Evolutionary conservation across 2,888 invertebrate species (phyloP), one percentile per base, ranked within the genome.

Genomic region (Pammene fasciana): DNA sequence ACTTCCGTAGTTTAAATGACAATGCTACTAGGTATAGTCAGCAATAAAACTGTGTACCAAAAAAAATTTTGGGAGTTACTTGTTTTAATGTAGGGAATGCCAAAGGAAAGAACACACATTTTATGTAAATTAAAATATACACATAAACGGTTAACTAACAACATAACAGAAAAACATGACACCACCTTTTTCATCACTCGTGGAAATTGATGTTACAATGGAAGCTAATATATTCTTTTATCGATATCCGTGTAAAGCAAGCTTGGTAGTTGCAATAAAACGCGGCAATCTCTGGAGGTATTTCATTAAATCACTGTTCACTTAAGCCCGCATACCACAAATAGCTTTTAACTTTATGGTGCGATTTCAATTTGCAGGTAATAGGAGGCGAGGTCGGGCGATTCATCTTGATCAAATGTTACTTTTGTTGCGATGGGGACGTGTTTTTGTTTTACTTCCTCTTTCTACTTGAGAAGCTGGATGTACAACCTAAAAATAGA

Each of bases 261-360:
- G 48, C 8, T 54, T 14, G 52, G 61, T 62, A 68, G 68, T 68
- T 61, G 26, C 57, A 68, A 71, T 67, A 68, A 71, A 74, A 74
- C 67, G 66, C 38, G 65, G 56, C 54, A 26, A 52, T 50, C 56
- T 71, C 70, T 72, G 65, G 59, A 75, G 75, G 74, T 79, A 79
- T 81, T 84, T 81, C 77, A 82, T 82, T 82, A 81, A 75, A 82
- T 80, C 78, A 78, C 74, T 80, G 76, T 79, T 79, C 76, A 79
- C 76, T 77, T 79, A 75, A 75, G 72, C 75, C 64, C 54, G 70
- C 72, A 78, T 76, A 73, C 74, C 72, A 68, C 72, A 75, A 78
- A 81, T 77, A 70, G 76, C 75, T 79, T 77, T 74, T 71, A 73
- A 70, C 71, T 60, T 72, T 74, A 73, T 61, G 61, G 61, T 60